Conservation (phyloP, 2,888 invertebrate genomes). For the Polyommatus iphigenia region DNA sequence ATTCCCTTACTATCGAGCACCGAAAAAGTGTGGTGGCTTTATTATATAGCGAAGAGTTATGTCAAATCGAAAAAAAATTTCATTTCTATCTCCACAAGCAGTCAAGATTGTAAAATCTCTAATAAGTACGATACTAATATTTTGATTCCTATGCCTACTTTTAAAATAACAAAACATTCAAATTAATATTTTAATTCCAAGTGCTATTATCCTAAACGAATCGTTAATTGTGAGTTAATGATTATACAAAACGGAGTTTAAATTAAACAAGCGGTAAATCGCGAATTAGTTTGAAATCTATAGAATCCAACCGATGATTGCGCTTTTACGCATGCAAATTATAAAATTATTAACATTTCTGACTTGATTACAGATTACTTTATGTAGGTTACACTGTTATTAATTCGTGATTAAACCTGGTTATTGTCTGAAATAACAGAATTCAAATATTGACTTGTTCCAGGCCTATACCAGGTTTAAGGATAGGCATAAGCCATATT, state of each 20-base stretch:
- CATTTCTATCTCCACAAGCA: too few relatives aligned
- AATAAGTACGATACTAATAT: too few relatives aligned
- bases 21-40: too few relatives aligned
- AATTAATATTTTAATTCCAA: not conserved
- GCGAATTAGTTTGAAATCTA: not conserved
- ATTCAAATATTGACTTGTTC: too few relatives aligned
- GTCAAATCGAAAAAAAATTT: too few relatives aligned
- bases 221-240: not conserved
- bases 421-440: not conserved
- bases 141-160: not conserved
- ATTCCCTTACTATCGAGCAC: too few relatives aligned
- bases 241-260: constrained; percentile 12
- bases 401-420: not conserved
- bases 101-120: too few relatives aligned
- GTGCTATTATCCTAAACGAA: constrained; percentile 20
- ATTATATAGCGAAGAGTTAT: too few relatives aligned
- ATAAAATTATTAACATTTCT: constrained; percentile 2
- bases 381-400: constrained; percentile 8
- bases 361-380: constrained; percentile 11
- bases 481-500: too few relatives aligned
- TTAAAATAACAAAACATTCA: not conserved
- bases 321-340: not conserved
- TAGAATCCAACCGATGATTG: constrained; percentile 2
- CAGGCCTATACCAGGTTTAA: too few relatives aligned
- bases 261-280: constrained; percentile 18